phyloP scores from a whole-genome alignment of 1,140 invertebrate genomes.

The Brachionus sp. region DNA sequence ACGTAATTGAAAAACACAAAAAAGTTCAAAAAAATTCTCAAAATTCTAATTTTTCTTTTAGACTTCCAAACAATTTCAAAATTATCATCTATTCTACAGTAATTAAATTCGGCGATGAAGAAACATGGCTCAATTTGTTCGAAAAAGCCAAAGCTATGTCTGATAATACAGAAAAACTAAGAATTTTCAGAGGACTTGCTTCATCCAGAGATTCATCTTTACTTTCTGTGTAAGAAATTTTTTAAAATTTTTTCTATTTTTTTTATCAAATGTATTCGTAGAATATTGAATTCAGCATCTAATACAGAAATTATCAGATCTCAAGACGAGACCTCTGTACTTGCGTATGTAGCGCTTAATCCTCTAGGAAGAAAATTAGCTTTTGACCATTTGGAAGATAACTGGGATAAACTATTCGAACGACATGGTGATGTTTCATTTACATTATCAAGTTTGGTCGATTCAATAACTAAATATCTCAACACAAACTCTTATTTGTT shows the following conservation, averaged over 20 bases:
- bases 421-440: constrained; percentile 48
- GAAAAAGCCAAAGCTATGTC: neutral
- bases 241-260: neutral
- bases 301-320: neutral
- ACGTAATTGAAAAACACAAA: neutral
- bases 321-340: constrained; percentile 30
- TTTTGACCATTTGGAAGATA: constrained; percentile 41
- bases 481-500: neutral
- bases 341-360: neutral
- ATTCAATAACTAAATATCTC: constrained; percentile 49
- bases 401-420: constrained; percentile 43
- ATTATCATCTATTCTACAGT: constrained; percentile 23
- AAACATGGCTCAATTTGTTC: constrained; percentile 14
- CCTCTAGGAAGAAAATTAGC: neutral
- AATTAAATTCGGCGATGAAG: neutral
- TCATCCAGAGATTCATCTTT: neutral
- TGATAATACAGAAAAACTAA: constrained; percentile 39
- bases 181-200: neutral
- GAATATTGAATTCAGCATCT: neutral
- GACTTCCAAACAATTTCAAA: constrained; percentile 33
- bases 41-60: neutral
- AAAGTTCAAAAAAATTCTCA: neutral
- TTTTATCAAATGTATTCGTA: neutral
- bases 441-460: constrained; percentile 49
- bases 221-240: neutral